Base-by-base conservation (phyloP, 1,140 invertebrate species). In the Drosophila athabasca region DNA sequence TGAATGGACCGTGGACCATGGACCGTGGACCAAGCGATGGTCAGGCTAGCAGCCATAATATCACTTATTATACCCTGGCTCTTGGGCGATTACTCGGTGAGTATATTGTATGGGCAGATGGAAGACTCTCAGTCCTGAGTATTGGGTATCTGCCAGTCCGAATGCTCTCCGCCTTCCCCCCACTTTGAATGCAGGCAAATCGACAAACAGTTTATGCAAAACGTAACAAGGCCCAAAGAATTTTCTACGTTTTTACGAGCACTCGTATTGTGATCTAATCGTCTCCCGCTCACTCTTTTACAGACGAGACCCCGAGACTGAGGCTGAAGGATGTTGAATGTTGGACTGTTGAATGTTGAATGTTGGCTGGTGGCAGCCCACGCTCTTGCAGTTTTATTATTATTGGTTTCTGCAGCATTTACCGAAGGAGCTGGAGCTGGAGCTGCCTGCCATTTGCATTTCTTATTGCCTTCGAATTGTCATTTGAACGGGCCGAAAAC, bases 371-470 rank as follows among this genome's bases (percentile, higher is more conserved):
- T 48, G 29, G 62, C 35, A 43, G 82, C 82, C 83, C 82, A 85
- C 82, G 83, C 82, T 79, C 74, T 60, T 87, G 82, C 87, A 74
- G 64, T 88, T 85, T 87, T 87, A 88, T 87, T 87, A 87, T 88
- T 87, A 87, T 87, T 88, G 82, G 78, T 68, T 87, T 68, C 58
- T 78, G 35, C 35, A 76, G 82, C 82, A 82, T 85, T 82, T 73
- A 83, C 68, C 71, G 58, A 46, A 73, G 62, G 35, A 39, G 35
- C 35, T 26, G 24, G 0, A 26, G 24, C 24, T 24, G 2, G 3
- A 24, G 24, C 24, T 39, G 35, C 11, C 66, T 87, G 83, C 65
- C 82, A 82, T 87, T 88, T 87, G 83, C 69, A 82, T 88, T 77
- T 73, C 74, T 81, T 85, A 87, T 81, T 81, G 62, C 82, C 73